Conservation (phyloP, 2,797 vertebrate species). For the Limosa lapponica region DNA sequence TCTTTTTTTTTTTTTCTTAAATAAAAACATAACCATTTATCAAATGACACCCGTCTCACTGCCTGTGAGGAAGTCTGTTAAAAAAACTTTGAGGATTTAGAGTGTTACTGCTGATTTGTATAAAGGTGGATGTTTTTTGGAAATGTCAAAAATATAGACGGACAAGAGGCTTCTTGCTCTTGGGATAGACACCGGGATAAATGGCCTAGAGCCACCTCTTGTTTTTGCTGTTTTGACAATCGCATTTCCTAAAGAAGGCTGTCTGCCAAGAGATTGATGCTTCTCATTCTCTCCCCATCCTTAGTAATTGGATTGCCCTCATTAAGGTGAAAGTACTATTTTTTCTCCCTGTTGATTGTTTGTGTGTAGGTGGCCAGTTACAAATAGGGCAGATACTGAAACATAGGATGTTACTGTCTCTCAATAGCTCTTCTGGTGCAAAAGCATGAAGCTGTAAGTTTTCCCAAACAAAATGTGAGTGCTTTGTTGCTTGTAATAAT, state of each 20-base stretch:
- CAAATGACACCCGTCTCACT: neutral
- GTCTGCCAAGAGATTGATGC: conserved; percentile 69
- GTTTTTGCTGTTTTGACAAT: conserved; percentile 62
- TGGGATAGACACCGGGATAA: neutral
- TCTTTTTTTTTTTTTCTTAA: neutral
- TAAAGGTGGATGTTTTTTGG: neutral
- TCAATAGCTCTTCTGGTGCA: conserved; percentile 3
- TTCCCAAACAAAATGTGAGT: conserved; percentile 28
- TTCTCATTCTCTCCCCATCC: conserved; percentile 66
- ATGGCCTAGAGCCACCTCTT: conserved; percentile 45
- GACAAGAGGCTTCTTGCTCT: neutral
- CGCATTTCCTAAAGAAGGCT: conserved; percentile 56
- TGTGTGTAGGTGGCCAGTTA: conserved; percentile 55
- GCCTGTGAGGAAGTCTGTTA: neutral
- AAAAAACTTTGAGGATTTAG: neutral
- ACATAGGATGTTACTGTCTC: neutral
- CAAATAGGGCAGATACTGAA: conserved; percentile 51
- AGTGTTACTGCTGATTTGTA: neutral
- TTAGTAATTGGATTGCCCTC: conserved; percentile 76
- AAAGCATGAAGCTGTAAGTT: neutral
- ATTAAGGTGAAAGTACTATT: conserved; percentile 69
- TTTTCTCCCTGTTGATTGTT: conserved; percentile 50
- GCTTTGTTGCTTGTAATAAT: conserved; percentile 51
- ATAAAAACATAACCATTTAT: neutral
- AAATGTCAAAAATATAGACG: neutral